Base-by-base conservation (phyloP, 2,888 invertebrate genomes). In the Ophioninae sp. region DNA sequence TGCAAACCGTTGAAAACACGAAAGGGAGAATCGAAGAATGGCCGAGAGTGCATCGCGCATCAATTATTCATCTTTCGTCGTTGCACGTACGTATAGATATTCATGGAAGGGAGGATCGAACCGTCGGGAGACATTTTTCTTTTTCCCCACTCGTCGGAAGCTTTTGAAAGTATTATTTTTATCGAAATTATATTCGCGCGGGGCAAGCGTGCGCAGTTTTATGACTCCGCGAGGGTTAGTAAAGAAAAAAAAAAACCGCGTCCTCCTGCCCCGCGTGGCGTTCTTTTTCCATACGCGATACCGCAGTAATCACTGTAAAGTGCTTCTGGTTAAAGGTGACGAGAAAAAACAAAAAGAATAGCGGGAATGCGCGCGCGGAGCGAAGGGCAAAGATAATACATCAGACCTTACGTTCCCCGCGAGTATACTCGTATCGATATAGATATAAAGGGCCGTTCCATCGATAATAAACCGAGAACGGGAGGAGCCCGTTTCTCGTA, bases 11-110 rank as follows among this genome's bases (percentile, higher is more conserved):
- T 75, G 75, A 81, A 65, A 67, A 72, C 70, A 84, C 79, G 84
- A 84, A 84, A 84, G 84, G 70, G 79, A 50, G 72, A 75, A 84
- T 79, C 84, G 79, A 67, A 75, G 75, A 79, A 79, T 80, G 74
- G 41, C 62, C 39, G 61, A 13, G 81, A 75, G 81, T 81, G 84
- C 79, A 79, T 13, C 44, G n/a, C 39, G n/a, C 65, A 17, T 79
- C 79, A 59, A 79, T 79, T 59, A 67, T 79, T 59, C 73, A 79
- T 72, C 17, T 61, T 67, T 30, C 30, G 59, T 8, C 21, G 21
- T 50, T 41, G 50, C 37, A 69, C 30, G n/a, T 17, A 72, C 30
- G 17, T n/a, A n/a, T 17, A 21, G 50, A 50, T 50, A 13, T 50
- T 13, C 50, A 8, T 39, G 3, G 17, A 23, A 73, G n/a, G 7